Percentiles rank a stretch among this genome's conserved stretches.
phyloP scores from a whole-genome alignment of 2,888 invertebrate species.

The Drosophila algonquin region DNA sequence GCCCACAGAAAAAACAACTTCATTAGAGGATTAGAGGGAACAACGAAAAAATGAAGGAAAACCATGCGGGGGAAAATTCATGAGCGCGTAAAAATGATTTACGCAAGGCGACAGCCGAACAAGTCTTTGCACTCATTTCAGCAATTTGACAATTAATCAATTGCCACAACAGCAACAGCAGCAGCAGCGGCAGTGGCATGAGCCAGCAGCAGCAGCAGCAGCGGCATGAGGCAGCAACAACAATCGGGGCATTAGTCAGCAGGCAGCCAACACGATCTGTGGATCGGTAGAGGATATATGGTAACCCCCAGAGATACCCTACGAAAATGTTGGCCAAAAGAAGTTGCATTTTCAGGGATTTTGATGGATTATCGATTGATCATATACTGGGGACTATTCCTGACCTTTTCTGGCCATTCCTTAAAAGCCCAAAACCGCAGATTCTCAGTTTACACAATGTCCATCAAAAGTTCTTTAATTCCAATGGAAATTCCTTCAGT shows the following conservation, averaged over 20 bases:
- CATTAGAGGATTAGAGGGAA: constrained; percentile 33
- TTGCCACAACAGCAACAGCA: constrained; percentile 55
- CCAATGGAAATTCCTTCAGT: background rate
- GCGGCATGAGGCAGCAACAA: constrained; percentile 61
- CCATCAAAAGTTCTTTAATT: background rate
- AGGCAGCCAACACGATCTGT: constrained; percentile 1
- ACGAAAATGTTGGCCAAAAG: no score
- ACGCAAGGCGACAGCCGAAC: constrained; percentile 71
- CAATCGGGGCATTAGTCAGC: constrained; percentile 12
- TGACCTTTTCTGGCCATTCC: no score
- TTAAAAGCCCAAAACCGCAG: no score
- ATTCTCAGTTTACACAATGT: no score
- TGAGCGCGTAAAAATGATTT: constrained; percentile 62
- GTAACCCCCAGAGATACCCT: constrained; percentile 1
- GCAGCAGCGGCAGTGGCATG: constrained; percentile 52
- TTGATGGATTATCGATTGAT: no score
- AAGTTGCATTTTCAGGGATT: background rate
- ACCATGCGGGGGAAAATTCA: constrained; percentile 30
- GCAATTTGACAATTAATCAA: constrained; percentile 80
- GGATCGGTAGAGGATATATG: background rate
- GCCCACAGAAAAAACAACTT: constrained; percentile 30
- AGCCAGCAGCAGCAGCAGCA: constrained; percentile 62
- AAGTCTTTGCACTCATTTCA: constrained; percentile 80
- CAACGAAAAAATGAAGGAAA: constrained; percentile 10
- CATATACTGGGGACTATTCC: no score